Conservation (phyloP, 2,113 vertebrate genomes). For the Microtus oregoni region DNA sequence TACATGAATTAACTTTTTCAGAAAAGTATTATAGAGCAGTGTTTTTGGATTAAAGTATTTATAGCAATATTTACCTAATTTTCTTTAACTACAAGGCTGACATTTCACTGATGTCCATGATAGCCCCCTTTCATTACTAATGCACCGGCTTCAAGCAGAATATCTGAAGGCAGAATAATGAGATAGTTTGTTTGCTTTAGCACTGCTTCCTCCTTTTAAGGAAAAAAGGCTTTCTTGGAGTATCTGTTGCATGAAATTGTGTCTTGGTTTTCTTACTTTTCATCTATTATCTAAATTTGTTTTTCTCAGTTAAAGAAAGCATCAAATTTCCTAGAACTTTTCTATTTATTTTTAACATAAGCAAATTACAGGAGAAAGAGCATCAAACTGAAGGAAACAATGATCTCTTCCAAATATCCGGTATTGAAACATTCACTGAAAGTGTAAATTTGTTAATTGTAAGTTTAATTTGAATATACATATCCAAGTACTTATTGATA, state of each 20-base stretch:
- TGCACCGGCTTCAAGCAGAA: not conserved
- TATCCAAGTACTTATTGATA: not conserved
- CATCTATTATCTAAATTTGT: not conserved
- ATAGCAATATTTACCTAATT: not conserved
- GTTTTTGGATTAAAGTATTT: not conserved
- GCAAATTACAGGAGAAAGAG: not conserved
- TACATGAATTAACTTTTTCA: not conserved
- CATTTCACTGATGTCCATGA: not conserved
- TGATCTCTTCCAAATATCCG: not conserved
- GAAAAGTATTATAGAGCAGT: not conserved
- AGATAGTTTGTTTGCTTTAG: not conserved
- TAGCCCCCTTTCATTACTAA: not conserved
- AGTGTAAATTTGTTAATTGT: not conserved
- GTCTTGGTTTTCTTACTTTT: not conserved
- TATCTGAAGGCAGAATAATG: slow-evolving; percentile 6
- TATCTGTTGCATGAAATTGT: not conserved
- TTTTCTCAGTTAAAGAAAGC: not conserved
- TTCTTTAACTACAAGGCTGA: not conserved
- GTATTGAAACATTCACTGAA: not conserved
- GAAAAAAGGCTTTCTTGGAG: not conserved
- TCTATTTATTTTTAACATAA: not conserved
- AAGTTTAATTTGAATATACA: not conserved
- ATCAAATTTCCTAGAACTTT: not conserved
- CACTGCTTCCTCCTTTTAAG: not conserved
- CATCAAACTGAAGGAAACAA: not conserved